A percentile compares a stretch with the other conserved stretches of the same genome.
Evolutionary conservation across 2,113 vertebrate species (phyloP).

Genomic region (Stegostoma tigrinum): DNA sequence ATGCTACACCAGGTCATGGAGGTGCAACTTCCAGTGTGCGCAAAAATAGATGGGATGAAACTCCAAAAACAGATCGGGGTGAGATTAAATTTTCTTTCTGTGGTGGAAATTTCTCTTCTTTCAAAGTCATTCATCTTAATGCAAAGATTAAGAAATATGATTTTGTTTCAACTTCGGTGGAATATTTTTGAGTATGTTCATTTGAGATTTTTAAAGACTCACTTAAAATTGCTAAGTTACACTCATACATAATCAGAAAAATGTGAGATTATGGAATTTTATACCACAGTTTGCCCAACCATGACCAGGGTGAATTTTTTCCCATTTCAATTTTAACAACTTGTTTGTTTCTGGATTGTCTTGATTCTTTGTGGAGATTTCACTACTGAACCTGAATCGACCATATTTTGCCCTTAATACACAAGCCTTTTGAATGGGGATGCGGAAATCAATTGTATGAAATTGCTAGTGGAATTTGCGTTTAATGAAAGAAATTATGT

Average conservation of each 20-base stretch:
- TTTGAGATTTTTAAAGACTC: background rate
- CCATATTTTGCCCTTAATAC: background rate
- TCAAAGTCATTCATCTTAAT: background rate
- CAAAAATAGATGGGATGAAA: conserved; percentile 97
- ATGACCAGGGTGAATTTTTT: background rate
- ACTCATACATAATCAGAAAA: background rate
- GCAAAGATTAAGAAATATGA: background rate
- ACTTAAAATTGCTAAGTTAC: background rate
- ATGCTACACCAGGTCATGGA: conserved; percentile 88
- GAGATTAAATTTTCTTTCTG: conserved; percentile 34
- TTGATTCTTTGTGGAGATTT: background rate
- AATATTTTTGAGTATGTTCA: background rate
- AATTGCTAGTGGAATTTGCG: background rate
- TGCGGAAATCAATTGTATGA: background rate
- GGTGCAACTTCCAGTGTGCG: conserved; percentile 88
- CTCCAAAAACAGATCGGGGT: conserved; percentile 93
- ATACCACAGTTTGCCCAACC: background rate
- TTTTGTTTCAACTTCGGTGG: background rate
- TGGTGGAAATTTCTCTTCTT: background rate
- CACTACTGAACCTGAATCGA: background rate
- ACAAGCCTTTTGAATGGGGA: background rate
- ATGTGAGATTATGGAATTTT: background rate
- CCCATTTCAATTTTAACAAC: background rate
- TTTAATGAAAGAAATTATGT: background rate
- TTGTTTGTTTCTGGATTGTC: background rate